These are phyloP conservation scores for Ceratitis capitata DNA, from an alignment of 1,140 invertebrate species.

Conservation along the genomic window DNA sequence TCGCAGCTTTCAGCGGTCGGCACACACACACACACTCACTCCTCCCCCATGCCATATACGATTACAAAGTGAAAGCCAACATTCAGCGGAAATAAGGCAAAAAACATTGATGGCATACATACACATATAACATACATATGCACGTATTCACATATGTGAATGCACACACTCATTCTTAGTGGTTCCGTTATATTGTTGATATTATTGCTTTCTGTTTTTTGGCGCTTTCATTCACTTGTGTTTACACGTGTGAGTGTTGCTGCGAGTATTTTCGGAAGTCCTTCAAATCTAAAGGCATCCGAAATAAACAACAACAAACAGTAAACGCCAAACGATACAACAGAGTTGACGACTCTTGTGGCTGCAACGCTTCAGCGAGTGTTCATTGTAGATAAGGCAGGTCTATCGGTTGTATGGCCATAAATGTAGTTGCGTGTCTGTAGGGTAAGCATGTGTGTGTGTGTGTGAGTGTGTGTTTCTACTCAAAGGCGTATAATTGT, in stretches of 20 bases:
- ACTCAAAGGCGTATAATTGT: not conserved
- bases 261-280: slow-evolving; percentile 1
- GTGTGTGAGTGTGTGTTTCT: not conserved
- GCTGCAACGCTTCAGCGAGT: not conserved
- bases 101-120: too few relatives aligned
- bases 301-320: not conserved
- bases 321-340: not conserved
- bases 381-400: not conserved
- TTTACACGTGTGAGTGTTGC: not conserved
- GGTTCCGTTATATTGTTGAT: not conserved
- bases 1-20: not conserved
- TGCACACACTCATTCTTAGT: not conserved
- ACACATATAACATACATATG: not conserved
- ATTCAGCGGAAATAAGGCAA: too few relatives aligned
- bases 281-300: not conserved
- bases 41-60: not conserved
- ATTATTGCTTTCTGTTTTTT: not conserved
- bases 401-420: too few relatives aligned
- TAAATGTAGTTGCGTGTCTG: too few relatives aligned
- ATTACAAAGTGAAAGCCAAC: not conserved
- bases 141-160: not conserved
- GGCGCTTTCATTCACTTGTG: not conserved
- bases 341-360: slow-evolving; percentile 5
- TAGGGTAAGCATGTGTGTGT: too few relatives aligned
- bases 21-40: not conserved